Evolutionary conservation across 2,888 invertebrate species (phyloP).

Genomic region (Phorcus lineatus): DNA sequence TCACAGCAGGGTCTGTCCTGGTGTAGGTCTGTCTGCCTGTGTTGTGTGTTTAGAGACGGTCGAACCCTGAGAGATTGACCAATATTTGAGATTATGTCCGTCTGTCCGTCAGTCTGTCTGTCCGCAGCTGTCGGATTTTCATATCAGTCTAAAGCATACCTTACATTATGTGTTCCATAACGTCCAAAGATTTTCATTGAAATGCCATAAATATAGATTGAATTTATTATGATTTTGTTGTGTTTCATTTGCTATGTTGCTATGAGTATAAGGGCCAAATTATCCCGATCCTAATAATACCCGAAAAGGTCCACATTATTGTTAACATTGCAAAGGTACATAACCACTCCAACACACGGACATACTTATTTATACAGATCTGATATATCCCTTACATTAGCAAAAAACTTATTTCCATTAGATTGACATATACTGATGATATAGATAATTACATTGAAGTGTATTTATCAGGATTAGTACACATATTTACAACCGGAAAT

Average conservation of each 20-base stretch:
- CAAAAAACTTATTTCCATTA: too few species aligned
- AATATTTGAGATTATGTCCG: slow-evolving; percentile 7
- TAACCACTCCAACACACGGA: too few species aligned
- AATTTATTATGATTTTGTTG: neutral
- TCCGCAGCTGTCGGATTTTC: neutral
- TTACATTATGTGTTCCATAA: neutral
- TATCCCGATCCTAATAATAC: too few species aligned
- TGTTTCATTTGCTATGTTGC: neutral
- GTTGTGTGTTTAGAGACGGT: neutral
- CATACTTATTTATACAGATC: too few species aligned
- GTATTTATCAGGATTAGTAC: too few species aligned
- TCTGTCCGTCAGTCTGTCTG: neutral
- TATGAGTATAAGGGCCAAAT: too few species aligned
- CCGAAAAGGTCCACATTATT: too few species aligned
- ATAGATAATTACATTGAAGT: too few species aligned
- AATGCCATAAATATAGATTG: neutral
- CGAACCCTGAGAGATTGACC: neutral
- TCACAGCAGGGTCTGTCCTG: neutral
- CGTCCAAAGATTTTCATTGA: slow-evolving; percentile 13
- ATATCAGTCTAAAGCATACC: neutral
- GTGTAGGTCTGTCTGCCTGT: neutral
- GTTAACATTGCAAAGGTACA: too few species aligned
- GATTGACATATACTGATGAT: too few species aligned
- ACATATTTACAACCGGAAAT: too few species aligned
- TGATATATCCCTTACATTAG: too few species aligned